Evolutionary conservation across 2,888 invertebrate genomes (phyloP).

Genomic region (Heterodera filipjevi): DNA sequence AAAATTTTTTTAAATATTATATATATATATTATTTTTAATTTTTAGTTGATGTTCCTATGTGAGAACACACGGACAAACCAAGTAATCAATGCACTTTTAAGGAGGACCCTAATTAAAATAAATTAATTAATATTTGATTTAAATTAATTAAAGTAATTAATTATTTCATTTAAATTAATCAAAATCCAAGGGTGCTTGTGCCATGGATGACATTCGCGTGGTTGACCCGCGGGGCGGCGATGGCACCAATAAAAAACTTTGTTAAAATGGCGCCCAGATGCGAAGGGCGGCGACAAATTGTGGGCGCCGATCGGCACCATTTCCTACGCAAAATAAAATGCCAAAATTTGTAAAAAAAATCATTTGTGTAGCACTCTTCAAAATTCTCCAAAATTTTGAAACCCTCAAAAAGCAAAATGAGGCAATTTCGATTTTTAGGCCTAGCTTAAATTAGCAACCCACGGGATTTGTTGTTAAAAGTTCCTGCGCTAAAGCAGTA

Average conservation of each 20-base stretch:
- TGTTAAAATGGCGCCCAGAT: background rate
- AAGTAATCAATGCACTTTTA: slow-evolving; percentile 39
- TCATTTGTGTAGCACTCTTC: background rate
- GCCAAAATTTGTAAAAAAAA: background rate
- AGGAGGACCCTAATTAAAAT: background rate
- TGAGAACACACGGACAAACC: slow-evolving; percentile 64
- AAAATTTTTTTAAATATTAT: background rate
- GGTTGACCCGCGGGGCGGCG: slow-evolving; percentile 51
- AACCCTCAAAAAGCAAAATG: too few species aligned
- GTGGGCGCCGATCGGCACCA: too few species aligned
- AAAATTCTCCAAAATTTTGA: too few species aligned
- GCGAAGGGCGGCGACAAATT: too few species aligned
- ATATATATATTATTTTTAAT: too few species aligned
- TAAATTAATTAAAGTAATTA: background rate
- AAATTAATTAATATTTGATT: too few species aligned
- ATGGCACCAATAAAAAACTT: slow-evolving; percentile 42
- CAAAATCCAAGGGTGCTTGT: slow-evolving; percentile 54
- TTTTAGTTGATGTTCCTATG: slow-evolving; percentile 64
- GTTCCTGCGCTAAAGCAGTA: too few species aligned
- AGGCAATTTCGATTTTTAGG: too few species aligned
- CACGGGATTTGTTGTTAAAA: too few species aligned
- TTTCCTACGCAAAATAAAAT: background rate
- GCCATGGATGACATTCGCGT: slow-evolving; percentile 63
- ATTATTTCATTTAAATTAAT: background rate
- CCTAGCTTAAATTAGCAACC: too few species aligned